Percentiles rank a stretch among this genome's conserved stretches.
phyloP scores from a whole-genome alignment of 2,797 vertebrate genomes.

The Decapterus maruadsi region DNA sequence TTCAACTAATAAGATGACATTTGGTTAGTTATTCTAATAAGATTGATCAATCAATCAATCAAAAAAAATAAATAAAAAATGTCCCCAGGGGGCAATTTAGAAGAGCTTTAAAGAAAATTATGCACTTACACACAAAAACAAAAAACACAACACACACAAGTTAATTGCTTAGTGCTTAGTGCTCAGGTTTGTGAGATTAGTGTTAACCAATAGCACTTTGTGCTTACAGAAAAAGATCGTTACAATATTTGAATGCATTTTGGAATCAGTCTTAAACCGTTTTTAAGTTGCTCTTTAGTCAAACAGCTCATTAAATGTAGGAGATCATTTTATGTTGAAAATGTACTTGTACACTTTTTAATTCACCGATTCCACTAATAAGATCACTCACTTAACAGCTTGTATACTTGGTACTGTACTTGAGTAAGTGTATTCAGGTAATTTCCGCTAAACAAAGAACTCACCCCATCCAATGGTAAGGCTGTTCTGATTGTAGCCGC shows the following conservation, averaged over 20 bases:
- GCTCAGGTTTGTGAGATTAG: too few species aligned
- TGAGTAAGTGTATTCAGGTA: neutral
- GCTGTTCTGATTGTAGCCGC: neutral
- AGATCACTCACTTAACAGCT: neutral
- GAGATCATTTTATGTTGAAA: neutral
- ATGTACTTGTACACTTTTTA: neutral
- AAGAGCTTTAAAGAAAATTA: too few species aligned
- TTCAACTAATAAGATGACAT: too few species aligned
- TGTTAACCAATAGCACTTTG: too few species aligned
- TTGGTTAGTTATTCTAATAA: too few species aligned
- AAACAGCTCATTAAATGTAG: neutral
- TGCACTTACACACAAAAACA: too few species aligned
- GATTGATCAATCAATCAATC: too few species aligned
- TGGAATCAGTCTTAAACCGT: neutral
- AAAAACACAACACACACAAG: too few species aligned
- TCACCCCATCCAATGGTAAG: neutral
- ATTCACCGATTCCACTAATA: neutral
- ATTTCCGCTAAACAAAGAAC: too few species aligned
- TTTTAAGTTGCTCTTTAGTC: neutral
- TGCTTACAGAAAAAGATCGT: neutral
- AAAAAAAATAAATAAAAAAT: too few species aligned
- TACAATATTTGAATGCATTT: neutral
- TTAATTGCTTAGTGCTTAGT: too few species aligned
- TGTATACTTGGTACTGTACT: neutral
- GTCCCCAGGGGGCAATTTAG: too few species aligned